Evolutionary conservation across 2,113 vertebrate genomes (phyloP).

Genomic region (Aix galericulata): DNA sequence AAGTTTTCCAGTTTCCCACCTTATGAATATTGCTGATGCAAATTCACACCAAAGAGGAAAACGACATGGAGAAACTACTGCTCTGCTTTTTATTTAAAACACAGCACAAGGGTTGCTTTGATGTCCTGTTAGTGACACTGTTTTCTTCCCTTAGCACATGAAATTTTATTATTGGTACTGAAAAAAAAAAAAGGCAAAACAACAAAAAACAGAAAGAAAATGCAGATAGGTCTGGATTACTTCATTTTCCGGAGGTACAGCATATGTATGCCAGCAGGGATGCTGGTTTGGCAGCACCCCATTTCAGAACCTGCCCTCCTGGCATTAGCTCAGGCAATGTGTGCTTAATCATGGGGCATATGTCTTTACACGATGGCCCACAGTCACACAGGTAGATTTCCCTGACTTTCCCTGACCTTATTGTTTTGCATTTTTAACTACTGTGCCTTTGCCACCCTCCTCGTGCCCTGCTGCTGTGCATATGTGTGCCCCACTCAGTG

Average conservation of each 20-base stretch:
- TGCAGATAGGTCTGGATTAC: not conserved
- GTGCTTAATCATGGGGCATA: not conserved
- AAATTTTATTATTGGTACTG: not conserved
- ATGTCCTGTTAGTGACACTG: not conserved
- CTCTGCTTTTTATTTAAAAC: not conserved
- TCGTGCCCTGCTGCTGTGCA: accelerated
- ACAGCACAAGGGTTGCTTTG: not conserved
- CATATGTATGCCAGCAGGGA: accelerated
- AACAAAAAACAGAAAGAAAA: not conserved
- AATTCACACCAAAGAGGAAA: not conserved
- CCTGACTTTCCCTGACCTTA: not conserved
- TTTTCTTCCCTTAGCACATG: not conserved
- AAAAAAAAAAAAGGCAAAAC: not conserved
- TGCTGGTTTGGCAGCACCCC: not conserved
- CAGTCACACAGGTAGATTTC: not conserved
- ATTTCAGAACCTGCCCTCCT: not conserved
- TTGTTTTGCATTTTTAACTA: not conserved
- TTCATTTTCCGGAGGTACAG: not conserved
- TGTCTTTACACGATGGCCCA: not conserved
- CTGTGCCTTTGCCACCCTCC: not conserved
- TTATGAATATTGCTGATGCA: not conserved
- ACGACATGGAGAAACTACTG: not conserved
- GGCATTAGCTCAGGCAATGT: not conserved
- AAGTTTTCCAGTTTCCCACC: not conserved
- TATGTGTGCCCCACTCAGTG: not conserved